phyloP scores from a whole-genome alignment of 2,113 vertebrate species.

The Erythrocercus mccallii region DNA sequence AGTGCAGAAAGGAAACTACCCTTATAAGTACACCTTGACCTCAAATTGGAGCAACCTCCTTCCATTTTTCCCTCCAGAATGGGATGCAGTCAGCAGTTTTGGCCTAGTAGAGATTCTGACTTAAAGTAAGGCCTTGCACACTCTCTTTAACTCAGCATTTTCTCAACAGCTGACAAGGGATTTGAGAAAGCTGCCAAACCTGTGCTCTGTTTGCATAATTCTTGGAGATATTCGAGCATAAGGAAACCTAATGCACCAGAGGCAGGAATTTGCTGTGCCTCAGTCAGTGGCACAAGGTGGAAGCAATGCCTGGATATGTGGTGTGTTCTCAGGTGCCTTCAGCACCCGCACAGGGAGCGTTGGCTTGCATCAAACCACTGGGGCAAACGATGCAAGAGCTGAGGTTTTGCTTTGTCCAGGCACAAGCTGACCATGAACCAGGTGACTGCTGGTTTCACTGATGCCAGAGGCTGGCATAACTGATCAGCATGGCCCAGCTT shows the following conservation, averaged over 20 bases:
- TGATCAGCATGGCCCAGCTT: fast-evolving
- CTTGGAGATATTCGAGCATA: background rate
- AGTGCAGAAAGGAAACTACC: background rate
- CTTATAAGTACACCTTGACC: background rate
- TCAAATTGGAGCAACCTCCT: fast-evolving
- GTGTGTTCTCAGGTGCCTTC: fast-evolving
- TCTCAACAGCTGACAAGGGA: background rate
- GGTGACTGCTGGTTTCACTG: background rate
- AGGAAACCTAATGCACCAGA: fast-evolving
- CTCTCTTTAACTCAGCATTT: fast-evolving
- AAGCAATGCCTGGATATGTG: fast-evolving
- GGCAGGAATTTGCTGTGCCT: background rate
- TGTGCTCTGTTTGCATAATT: fast-evolving
- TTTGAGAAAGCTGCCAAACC: background rate
- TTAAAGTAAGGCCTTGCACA: background rate
- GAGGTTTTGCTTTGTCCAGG: background rate
- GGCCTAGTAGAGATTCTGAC: background rate
- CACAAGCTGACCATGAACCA: background rate
- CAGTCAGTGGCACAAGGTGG: background rate
- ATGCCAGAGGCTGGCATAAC: background rate
- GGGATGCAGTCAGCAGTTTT: background rate
- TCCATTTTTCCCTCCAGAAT: background rate
- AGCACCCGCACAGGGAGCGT: fast-evolving
- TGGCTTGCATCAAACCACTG: fast-evolving
- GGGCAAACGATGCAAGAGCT: fast-evolving